These are phyloP conservation scores for Sterna hirundo DNA, from an alignment of 2,113 vertebrate species.

Conservation along the genomic window DNA sequence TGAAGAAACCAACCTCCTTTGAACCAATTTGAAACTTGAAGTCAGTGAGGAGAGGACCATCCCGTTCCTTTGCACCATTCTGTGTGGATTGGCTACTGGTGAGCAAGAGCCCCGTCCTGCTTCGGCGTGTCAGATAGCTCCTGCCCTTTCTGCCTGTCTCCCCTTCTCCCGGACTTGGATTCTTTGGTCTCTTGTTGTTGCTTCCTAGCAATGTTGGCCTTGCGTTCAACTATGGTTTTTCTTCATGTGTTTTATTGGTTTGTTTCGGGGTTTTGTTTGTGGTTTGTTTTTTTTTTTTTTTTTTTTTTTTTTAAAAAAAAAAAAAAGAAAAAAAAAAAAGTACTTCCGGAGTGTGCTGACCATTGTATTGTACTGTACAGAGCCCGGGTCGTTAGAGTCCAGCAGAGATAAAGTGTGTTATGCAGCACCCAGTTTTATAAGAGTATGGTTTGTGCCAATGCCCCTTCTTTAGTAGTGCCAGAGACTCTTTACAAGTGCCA, in stretches of 20 bases:
- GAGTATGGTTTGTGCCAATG: constrained; percentile 72
- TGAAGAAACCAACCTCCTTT: constrained; percentile 16
- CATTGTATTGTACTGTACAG: constrained; percentile 59
- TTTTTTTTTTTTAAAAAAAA: not conserved
- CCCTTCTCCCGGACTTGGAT: not conserved
- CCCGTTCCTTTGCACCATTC: constrained; percentile 23
- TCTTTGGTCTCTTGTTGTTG: constrained; percentile 44
- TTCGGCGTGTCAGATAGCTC: constrained; percentile 24
- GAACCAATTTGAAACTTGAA: constrained; percentile 20
- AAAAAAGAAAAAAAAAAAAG: not conserved
- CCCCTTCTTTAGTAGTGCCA: constrained; percentile 70
- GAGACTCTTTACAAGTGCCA: constrained; percentile 74
- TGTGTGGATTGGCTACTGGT: not conserved
- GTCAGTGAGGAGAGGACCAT: constrained; percentile 41
- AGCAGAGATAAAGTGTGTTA: constrained; percentile 68
- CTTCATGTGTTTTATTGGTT: constrained; percentile 47
- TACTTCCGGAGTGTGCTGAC: constrained; percentile 2
- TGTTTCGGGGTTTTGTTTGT: too few species aligned
- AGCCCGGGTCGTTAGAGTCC: constrained; percentile 68
- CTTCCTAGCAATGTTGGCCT: constrained; percentile 54
- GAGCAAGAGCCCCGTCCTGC: constrained; percentile 39
- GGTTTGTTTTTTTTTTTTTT: too few species aligned
- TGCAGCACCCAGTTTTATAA: constrained; percentile 61
- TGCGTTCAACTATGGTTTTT: constrained; percentile 39
- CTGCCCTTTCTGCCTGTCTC: constrained; percentile 8